These are phyloP conservation scores for Xestoiulus laeticollis DNA, from an alignment of 2,888 invertebrate genomes.

Conservation along the genomic window DNA sequence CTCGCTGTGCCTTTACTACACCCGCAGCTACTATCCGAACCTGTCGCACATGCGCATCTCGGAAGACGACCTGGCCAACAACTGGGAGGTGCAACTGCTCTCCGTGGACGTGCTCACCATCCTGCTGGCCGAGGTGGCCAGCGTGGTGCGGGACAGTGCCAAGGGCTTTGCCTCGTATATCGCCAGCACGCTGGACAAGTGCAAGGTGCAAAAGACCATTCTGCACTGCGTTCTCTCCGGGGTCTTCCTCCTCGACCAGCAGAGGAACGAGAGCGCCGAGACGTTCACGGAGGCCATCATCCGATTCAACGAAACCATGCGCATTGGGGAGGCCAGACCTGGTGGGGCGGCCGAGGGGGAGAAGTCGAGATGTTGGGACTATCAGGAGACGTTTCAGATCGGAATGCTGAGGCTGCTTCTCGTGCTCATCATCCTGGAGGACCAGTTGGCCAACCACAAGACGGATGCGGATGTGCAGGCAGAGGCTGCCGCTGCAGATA, in stretches of 20 bases:
- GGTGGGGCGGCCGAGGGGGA: background rate
- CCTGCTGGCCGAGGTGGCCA: conserved; percentile 76
- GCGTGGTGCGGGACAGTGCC: conserved; percentile 78
- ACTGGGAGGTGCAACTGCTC: conserved; percentile 79
- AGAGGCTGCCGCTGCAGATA: conserved; percentile 7
- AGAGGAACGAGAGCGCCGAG: background rate
- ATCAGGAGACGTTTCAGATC: conserved; percentile 76
- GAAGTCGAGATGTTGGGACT: conserved; percentile 61
- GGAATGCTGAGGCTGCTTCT: conserved; percentile 69
- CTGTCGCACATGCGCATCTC: conserved; percentile 71
- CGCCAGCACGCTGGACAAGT: conserved; percentile 75
- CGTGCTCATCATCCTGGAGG: conserved; percentile 78
- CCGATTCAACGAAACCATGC: conserved; percentile 72
- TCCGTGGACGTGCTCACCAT: conserved; percentile 78
- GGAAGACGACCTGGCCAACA: conserved; percentile 76
- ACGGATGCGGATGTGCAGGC: conserved; percentile 63
- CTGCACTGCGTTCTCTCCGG: conserved; percentile 82
- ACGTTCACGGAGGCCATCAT: conserved; percentile 79
- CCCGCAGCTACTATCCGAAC: conserved; percentile 81
- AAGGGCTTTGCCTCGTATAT: conserved; percentile 80
- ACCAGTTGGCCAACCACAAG: conserved; percentile 72
- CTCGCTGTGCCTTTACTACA: conserved; percentile 79
- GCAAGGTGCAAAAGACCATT: conserved; percentile 84
- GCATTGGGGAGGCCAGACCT: conserved; percentile 63
- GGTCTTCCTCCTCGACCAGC: conserved; percentile 67